Evolutionary conservation across 2,888 invertebrate genomes (phyloP).

Genomic region (Meghimatium bilineatum): DNA sequence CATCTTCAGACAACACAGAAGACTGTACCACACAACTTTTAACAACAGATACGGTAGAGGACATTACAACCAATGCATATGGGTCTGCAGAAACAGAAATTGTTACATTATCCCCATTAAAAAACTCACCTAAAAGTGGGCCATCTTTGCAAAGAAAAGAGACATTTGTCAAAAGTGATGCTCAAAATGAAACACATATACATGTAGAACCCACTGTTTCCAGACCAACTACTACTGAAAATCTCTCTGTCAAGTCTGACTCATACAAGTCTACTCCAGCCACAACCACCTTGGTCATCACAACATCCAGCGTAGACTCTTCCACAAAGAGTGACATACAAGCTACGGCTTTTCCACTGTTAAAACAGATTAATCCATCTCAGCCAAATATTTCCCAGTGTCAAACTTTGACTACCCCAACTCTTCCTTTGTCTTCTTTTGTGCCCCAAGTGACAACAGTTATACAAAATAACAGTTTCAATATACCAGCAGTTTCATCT

Average conservation of each 20-base stretch:
- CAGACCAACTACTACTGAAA: neutral
- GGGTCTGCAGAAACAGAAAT: neutral
- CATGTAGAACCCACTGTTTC: neutral
- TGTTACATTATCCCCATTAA: neutral
- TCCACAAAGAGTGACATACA: neutral
- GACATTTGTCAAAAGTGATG: neutral
- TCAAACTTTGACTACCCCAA: neutral
- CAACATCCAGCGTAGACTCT: neutral
- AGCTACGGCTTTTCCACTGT: neutral
- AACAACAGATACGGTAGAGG: neutral
- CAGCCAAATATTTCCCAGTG: neutral
- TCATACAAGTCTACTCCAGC: neutral
- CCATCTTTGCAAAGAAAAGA: neutral
- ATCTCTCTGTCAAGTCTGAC: neutral
- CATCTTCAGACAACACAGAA: neutral
- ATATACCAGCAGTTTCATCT: neutral
- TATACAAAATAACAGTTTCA: conserved; percentile 4
- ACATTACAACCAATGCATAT: no score
- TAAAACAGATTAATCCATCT: neutral
- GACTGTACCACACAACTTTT: neutral
- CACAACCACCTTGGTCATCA: neutral
- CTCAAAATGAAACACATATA: neutral
- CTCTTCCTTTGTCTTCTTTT: neutral
- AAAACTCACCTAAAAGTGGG: neutral
- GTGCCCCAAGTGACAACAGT: neutral